Percentiles rank a stretch among this genome's conserved stretches.
Conservation (phyloP, 2,113 vertebrate genomes). For the Verasper variegatus region DNA sequence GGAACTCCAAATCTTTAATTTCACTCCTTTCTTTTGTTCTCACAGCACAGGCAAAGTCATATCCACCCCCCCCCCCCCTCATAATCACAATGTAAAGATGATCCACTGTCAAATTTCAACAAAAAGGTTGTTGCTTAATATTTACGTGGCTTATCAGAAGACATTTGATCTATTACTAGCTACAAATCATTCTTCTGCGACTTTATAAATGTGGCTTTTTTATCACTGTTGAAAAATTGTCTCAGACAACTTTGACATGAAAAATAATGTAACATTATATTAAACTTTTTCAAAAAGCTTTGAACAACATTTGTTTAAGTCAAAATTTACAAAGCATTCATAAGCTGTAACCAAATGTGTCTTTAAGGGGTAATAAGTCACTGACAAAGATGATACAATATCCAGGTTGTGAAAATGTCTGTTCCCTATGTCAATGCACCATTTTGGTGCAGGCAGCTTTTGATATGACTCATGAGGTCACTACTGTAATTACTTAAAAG, state of each 20-base stretch:
- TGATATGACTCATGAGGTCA: no score
- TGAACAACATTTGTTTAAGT: neutral
- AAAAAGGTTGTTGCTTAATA: slow-evolving; percentile 38
- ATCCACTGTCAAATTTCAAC: slow-evolving; percentile 42
- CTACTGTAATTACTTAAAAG: no score
- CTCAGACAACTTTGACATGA: slow-evolving; percentile 24
- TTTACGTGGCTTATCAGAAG: slow-evolving; percentile 30
- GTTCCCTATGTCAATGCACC: neutral
- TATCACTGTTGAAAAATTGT: slow-evolving; percentile 28
- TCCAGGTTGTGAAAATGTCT: neutral
- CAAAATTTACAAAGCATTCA: neutral
- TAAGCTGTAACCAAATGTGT: neutral
- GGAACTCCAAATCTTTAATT: slow-evolving; percentile 64
- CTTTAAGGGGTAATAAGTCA: neutral
- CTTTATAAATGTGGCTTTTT: slow-evolving; percentile 5
- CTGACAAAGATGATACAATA: neutral
- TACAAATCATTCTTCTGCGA: slow-evolving; percentile 58
- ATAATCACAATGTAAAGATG: slow-evolving; percentile 56
- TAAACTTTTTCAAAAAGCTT: slow-evolving; percentile 2
- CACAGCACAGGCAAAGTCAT: slow-evolving; percentile 34
- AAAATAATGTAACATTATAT: slow-evolving; percentile 9
- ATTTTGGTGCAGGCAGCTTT: neutral
- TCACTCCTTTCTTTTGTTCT: slow-evolving; percentile 38
- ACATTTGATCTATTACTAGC: slow-evolving; percentile 53
- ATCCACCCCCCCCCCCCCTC: accelerated